These are phyloP conservation scores for Pollicipes pollicipes DNA, from an alignment of 1,140 invertebrate genomes.

Conservation along the genomic window DNA sequence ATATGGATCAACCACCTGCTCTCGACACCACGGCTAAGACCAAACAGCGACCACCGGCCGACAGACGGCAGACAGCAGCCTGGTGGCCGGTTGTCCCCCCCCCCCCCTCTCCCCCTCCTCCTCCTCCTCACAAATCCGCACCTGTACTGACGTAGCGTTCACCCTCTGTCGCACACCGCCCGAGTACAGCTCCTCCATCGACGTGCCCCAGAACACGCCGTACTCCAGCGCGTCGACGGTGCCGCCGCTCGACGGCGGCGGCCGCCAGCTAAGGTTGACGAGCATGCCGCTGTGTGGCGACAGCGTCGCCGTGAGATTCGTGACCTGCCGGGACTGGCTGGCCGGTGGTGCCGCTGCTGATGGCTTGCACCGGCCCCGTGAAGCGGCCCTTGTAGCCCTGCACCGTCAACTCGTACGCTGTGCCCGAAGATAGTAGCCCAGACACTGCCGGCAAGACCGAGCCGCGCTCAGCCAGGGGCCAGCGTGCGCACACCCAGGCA, in stretches of 20 bases:
- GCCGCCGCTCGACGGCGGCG: not conserved
- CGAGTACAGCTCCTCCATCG: slow-evolving; percentile 42
- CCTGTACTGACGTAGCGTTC: slow-evolving; percentile 11
- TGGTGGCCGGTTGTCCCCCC: too few species aligned
- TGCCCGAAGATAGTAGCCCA: slow-evolving; percentile 7
- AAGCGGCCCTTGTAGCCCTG: slow-evolving; percentile 3
- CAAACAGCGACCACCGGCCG: not conserved
- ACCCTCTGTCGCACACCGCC: slow-evolving; percentile 38
- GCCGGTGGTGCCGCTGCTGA: slow-evolving; percentile 5
- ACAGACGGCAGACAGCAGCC: not conserved
- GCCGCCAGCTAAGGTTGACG: slow-evolving; percentile 9
- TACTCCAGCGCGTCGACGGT: not conserved
- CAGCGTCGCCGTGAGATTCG: slow-evolving; percentile 6
- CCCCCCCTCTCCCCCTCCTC: too few species aligned
- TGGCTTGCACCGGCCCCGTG: not conserved
- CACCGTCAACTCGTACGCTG: slow-evolving; percentile 10
- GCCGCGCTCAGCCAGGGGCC: slow-evolving; percentile 7
- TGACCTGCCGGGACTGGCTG: not conserved
- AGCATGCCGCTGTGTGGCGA: not conserved
- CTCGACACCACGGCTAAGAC: too few species aligned
- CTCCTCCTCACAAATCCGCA: not conserved
- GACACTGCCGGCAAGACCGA: slow-evolving; percentile 5
- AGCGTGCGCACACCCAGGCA: too few species aligned
- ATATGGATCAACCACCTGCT: too few species aligned
- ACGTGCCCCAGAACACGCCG: slow-evolving; percentile 19